A percentile compares a stretch with the other conserved stretches of the same genome.
Conservation (phyloP, 2,888 invertebrate genomes). For the Tenthredo scrophulariae region DNA sequence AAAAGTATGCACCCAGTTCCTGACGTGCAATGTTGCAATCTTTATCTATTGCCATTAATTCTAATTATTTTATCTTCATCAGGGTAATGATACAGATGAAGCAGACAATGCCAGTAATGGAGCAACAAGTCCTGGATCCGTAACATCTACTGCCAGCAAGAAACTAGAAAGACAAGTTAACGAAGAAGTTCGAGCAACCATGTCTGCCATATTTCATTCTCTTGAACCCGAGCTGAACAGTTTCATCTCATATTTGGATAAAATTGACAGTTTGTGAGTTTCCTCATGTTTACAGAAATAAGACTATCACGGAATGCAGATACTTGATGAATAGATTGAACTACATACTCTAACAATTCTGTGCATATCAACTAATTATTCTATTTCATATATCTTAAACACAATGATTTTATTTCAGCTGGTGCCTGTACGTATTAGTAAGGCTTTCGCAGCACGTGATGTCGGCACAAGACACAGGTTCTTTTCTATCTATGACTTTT, state of each 20-base stretch:
- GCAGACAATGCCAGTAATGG: conserved; percentile 69
- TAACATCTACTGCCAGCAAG: conserved; percentile 76
- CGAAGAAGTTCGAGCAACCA: conserved; percentile 90
- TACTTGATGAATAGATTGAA: not conserved
- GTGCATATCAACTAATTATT: conserved; percentile 8
- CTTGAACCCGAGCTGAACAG: conserved; percentile 92
- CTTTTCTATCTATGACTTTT: conserved; percentile 92
- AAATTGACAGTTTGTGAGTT: conserved; percentile 93
- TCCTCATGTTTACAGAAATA: conserved; percentile 55
- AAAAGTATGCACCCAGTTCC: conserved; percentile 65
- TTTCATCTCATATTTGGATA: conserved; percentile 93
- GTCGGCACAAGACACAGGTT: conserved; percentile 92
- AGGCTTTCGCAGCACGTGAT: conserved; percentile 95
- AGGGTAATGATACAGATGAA: conserved; percentile 67
- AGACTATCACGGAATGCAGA: not conserved
- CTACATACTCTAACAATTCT: not conserved
- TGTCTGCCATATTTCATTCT: conserved; percentile 93
- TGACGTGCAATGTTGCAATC: not conserved
- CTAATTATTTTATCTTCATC: conserved; percentile 11
- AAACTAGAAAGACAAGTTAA: conserved; percentile 86
- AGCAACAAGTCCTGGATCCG: conserved; percentile 73
- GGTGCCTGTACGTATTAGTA: conserved; percentile 96
- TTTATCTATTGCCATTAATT: conserved; percentile 1
- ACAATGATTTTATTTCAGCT: conserved; percentile 81
- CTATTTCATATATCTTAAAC: conserved; percentile 14